Evolutionary conservation across 2,797 vertebrate species (phyloP).

Genomic region (Pantherophis vulpinus): DNA sequence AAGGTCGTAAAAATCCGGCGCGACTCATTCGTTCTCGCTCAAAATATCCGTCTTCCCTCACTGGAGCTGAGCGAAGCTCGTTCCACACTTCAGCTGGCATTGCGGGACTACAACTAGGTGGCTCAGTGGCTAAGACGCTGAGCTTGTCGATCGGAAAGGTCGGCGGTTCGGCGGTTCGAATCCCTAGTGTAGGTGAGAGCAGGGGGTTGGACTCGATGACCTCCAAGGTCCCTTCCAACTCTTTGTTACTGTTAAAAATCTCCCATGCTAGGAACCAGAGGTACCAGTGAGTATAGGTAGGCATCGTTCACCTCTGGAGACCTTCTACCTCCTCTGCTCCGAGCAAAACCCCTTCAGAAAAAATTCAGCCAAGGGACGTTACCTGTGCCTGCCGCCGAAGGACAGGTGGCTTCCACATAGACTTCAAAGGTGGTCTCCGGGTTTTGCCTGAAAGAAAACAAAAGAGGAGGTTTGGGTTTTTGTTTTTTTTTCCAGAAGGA

Average conservation of each 20-base stretch:
- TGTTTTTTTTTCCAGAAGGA: background rate
- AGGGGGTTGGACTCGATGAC: no score
- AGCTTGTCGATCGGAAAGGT: no score
- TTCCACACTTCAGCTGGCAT: background rate
- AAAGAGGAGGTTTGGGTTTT: background rate
- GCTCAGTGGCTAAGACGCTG: no score
- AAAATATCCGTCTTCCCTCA: background rate
- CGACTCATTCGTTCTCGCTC: background rate
- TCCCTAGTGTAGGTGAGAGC: no score
- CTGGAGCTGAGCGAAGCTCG: background rate
- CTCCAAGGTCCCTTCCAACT: no score
- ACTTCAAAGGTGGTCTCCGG: conserved; percentile 81
- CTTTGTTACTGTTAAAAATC: no score
- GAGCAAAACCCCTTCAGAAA: background rate
- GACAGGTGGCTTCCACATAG: conserved; percentile 75
- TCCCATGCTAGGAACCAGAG: background rate
- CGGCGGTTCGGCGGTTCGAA: no score
- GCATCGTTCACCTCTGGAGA: background rate
- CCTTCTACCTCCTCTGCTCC: background rate
- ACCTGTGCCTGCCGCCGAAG: conserved; percentile 73
- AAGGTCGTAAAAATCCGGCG: background rate
- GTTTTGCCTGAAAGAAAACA: conserved; percentile 73
- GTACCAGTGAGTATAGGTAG: background rate
- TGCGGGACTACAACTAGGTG: no score
- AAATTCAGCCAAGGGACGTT: conserved; percentile 35